A percentile compares a stretch with the other conserved stretches of the same genome.
Conservation (phyloP, 2,888 invertebrate genomes). For the Oasisia sp. region DNA sequence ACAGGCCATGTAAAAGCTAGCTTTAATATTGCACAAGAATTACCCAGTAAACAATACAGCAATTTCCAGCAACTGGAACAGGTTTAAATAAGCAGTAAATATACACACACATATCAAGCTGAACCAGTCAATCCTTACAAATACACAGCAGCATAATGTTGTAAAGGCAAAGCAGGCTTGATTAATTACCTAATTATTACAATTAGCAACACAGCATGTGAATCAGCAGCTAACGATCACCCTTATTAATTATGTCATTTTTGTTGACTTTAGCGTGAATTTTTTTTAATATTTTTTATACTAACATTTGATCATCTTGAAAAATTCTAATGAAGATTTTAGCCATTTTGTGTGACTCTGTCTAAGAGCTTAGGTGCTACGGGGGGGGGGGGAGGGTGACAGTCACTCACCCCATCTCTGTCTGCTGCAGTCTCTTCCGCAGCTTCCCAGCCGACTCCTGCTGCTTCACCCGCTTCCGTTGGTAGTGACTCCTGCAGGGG, state of each 20-base stretch:
- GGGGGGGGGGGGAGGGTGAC: background rate
- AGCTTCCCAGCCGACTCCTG: background rate
- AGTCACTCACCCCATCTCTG: background rate
- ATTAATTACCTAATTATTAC: background rate
- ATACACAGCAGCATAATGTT: background rate
- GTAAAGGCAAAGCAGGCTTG: background rate
- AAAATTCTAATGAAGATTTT: background rate
- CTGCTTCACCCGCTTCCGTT: slow-evolving; percentile 51
- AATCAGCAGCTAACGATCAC: background rate
- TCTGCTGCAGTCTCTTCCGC: background rate
- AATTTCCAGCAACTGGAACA: background rate
- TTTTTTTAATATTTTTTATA: too few species aligned
- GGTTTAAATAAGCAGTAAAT: slow-evolving; percentile 12
- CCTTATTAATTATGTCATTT: too few species aligned
- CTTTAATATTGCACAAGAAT: background rate
- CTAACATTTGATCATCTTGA: background rate
- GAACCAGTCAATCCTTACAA: background rate
- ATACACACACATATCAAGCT: background rate
- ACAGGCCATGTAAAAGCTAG: background rate
- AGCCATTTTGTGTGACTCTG: background rate
- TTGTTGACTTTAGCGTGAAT: background rate
- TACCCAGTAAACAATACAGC: background rate
- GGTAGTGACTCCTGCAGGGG: slow-evolving; percentile 59
- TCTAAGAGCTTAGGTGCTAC: background rate
- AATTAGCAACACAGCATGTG: background rate